Conservation (phyloP, 2,797 vertebrate genomes). For the Prunella strophiata region DNA sequence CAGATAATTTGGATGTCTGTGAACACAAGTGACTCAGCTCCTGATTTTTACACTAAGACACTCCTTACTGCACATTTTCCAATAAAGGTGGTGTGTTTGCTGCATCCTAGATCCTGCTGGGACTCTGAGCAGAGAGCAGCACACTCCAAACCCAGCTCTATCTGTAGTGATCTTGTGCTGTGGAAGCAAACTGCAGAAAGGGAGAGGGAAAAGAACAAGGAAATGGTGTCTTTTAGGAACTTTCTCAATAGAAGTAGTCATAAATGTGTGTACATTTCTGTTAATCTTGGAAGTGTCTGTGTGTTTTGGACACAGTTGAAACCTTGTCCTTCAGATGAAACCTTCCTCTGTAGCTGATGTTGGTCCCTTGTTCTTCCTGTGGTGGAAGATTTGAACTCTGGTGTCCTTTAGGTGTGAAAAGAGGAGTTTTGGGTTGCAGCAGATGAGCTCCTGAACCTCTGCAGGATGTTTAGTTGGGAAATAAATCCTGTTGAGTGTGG, state of each 20-base stretch:
- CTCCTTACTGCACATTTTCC: not conserved
- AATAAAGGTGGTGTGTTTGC: not conserved
- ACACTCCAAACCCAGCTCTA: not conserved
- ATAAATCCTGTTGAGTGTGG: not conserved
- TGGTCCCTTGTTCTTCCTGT: not conserved
- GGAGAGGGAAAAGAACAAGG: not conserved
- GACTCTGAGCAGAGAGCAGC: not conserved
- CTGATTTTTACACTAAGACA: not conserved
- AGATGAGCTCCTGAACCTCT: not conserved
- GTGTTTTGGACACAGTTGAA: not conserved
- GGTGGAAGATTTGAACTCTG: not conserved
- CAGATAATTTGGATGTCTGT: not conserved
- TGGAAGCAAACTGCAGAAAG: not conserved
- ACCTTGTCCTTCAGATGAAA: not conserved
- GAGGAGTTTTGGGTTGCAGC: not conserved
- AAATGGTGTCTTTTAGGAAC: not conserved
- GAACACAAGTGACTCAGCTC: not conserved
- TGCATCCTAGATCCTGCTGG: not conserved
- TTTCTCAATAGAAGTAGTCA: not conserved
- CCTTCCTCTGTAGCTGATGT: not conserved
- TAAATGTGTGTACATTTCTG: not conserved
- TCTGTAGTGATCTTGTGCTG: rapidly evolving
- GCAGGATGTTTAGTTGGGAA: not conserved
- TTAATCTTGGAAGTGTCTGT: rapidly evolving
- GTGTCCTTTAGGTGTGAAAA: not conserved